phyloP scores from a whole-genome alignment of 92 coral and sea anemone genomes.

The Heteractis magnifica region DNA sequence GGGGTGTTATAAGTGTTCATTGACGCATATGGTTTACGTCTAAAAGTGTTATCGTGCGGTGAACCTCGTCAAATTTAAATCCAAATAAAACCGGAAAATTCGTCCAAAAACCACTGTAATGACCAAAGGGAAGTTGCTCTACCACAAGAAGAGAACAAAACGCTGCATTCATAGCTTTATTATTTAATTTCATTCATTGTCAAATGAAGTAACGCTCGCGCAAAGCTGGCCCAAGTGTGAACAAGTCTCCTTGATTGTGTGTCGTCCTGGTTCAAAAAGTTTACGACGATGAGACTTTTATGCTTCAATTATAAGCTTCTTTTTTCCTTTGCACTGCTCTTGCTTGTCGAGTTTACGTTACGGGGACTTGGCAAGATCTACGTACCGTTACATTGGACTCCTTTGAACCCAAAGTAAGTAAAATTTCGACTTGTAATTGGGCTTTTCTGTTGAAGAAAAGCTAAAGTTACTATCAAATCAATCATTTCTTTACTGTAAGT shows the following conservation, averaged over 20 bases:
- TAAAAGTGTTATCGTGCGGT: slow-evolving; percentile 14
- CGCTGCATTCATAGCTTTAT: slow-evolving; percentile 11
- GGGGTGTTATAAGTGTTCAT: slow-evolving; percentile 15
- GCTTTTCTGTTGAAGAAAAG: background rate
- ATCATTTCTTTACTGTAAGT: background rate
- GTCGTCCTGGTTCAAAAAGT: background rate
- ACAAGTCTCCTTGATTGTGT: background rate
- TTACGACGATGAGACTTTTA: background rate
- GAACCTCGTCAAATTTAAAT: slow-evolving; percentile 30
- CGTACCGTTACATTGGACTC: slow-evolving; percentile 46
- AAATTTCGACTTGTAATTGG: background rate
- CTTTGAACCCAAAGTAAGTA: slow-evolving; percentile 56
- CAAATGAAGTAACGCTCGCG: slow-evolving; percentile 8
- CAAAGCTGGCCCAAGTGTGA: background rate
- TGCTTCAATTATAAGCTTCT: slow-evolving; percentile 8
- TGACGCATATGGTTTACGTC: slow-evolving; percentile 32
- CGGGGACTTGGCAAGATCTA: slow-evolving; percentile 39
- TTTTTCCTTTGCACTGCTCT: background rate
- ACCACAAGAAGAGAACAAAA: background rate
- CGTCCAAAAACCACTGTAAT: background rate
- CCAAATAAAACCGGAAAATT: slow-evolving; percentile 22
- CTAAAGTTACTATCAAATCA: slow-evolving; percentile 19
- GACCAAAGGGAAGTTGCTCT: slow-evolving; percentile 11
- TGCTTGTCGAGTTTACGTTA: slow-evolving; percentile 16
- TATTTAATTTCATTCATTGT: slow-evolving; percentile 16